Evolutionary conservation across 2,888 invertebrate species (phyloP), one percentile per base, ranked within the genome.

Genomic region (Agrypnus murinus): DNA sequence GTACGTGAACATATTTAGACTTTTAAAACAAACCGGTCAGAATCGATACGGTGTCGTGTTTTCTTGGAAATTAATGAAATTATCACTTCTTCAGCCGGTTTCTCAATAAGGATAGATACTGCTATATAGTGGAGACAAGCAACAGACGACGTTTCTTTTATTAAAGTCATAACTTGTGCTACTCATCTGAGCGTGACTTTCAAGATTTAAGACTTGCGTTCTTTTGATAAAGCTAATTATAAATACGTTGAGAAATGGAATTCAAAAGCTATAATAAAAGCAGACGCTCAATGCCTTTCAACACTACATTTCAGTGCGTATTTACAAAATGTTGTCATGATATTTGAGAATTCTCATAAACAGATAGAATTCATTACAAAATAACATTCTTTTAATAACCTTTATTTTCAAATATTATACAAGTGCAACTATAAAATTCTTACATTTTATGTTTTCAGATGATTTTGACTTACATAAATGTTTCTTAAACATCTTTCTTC

Each of bases 1-100:
- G 67, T 67, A 67, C 67, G 60, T 55, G 67, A 34, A 67, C 67
- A 67, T 67, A 67, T 67, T 67, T 67, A 67, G 60, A 67, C 67
- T 67, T 67, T 67, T 67, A 67, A 67, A 67, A 53, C 55, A 43
- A 67, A 67, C 67, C 67, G 53, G 67, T 67, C 67, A 45, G 62
- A 6, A 58, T 46, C 60, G 58, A 59, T 59, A 48, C 9, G 40
- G 55, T 32, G 48, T 53, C n/a, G 34, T 43, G 53, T 67, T 67
- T 67, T 67, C 67, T 67, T 43, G 67, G 67, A 67, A 67, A 67
- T 60, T 67, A 67, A 67, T 67, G 67, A 67, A 67, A 67, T 67
- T 67, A 60, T 67, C 67, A 62, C 67, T 62, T 65, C 55, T 19
- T 36, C 55, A 32, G 67, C 67, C 53, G 67, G 67, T 67, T 66